Evolutionary conservation across 2,113 vertebrate species (phyloP).

Genomic region (Pseudopodoces humilis): DNA sequence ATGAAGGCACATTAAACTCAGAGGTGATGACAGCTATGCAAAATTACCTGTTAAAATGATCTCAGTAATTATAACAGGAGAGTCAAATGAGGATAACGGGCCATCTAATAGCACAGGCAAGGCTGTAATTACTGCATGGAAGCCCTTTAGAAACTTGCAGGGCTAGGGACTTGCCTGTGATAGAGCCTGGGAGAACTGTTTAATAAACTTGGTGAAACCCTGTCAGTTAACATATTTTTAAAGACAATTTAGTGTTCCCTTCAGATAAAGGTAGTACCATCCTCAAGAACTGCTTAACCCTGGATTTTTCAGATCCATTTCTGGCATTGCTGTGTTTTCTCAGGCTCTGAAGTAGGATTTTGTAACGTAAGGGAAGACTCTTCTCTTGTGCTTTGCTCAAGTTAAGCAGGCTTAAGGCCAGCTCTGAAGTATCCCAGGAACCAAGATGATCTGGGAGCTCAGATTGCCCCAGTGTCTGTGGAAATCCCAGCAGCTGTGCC

Average conservation of each 20-base stretch:
- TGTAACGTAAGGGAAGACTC: background rate
- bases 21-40: background rate
- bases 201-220: background rate
- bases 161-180: background rate
- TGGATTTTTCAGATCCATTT: background rate
- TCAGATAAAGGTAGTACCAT: background rate
- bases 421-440: background rate
- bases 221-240: background rate
- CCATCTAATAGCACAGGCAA: background rate
- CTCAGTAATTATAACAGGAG: background rate
- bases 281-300: background rate
- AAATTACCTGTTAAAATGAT: background rate
- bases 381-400: background rate
- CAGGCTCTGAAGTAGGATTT: background rate
- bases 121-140: background rate
- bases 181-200: background rate
- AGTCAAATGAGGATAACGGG: background rate
- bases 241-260: background rate
- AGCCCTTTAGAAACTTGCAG: background rate
- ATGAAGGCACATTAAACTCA: fast-evolving
- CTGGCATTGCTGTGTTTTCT: background rate
- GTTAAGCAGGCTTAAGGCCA: background rate
- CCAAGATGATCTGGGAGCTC: background rate
- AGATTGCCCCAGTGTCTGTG: background rate
- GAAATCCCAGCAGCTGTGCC: background rate